phyloP scores from a whole-genome alignment of 2,797 vertebrate species.

The Pterois miles region DNA sequence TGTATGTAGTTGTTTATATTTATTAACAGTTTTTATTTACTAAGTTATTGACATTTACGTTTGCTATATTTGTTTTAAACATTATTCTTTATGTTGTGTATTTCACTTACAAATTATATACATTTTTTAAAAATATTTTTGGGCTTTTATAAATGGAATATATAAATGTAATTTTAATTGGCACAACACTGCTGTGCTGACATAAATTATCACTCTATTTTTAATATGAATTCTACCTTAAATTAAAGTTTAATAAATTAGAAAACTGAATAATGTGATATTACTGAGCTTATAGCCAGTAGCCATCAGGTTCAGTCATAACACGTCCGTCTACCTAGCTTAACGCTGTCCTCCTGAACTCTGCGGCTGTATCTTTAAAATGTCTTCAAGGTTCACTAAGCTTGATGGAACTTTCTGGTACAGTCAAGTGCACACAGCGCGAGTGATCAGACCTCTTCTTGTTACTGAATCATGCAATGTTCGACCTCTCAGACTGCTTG shows the following conservation, averaged over 20 bases:
- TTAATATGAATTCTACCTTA: neutral
- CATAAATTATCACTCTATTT: neutral
- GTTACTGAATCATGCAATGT: constrained; percentile 74
- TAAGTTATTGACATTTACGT: neutral
- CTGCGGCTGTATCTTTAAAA: constrained; percentile 75
- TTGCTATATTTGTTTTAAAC: neutral
- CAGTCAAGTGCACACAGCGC: constrained; percentile 70
- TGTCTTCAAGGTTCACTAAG: constrained; percentile 72
- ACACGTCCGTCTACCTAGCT: constrained; percentile 27
- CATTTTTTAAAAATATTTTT: neutral
- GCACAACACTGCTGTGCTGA: neutral
- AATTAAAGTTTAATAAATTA: neutral
- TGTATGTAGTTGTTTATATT: neutral
- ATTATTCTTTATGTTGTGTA: neutral
- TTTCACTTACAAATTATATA: neutral
- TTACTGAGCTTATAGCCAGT: neutral
- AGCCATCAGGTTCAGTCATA: constrained; percentile 28
- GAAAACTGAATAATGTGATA: neutral
- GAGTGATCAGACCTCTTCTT: constrained; percentile 63
- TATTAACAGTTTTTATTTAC: neutral
- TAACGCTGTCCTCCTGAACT: constrained; percentile 62
- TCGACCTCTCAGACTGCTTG: constrained; percentile 68
- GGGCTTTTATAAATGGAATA: neutral
- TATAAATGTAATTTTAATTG: neutral
- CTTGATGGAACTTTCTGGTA: constrained; percentile 71